Conservation (phyloP, 2,113 vertebrate species). For the Sapajus apella region DNA sequence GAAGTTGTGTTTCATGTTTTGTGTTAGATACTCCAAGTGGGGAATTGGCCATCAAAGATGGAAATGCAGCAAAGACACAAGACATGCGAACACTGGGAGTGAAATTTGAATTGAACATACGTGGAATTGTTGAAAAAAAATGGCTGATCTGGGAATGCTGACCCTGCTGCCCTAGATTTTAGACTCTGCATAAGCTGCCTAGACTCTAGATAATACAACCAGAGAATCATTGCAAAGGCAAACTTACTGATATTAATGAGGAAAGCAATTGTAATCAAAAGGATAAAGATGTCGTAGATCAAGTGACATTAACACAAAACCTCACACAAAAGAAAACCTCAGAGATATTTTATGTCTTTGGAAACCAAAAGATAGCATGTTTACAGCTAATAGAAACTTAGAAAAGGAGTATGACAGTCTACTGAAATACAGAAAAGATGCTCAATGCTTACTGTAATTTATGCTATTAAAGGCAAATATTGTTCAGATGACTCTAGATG, state of each 20-base stretch:
- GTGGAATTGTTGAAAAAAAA: background rate
- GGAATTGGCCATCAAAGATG: background rate
- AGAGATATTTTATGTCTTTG: background rate
- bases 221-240: background rate
- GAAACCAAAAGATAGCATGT: background rate
- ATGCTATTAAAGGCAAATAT: background rate
- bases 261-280: background rate
- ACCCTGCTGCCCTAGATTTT: background rate
- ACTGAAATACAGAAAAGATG: background rate
- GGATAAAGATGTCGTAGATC: background rate
- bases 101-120: background rate
- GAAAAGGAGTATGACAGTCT: background rate
- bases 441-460: background rate
- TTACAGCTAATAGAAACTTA: background rate
- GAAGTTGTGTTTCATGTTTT: background rate
- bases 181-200: background rate
- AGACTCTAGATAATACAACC: background rate
- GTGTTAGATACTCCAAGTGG: background rate
- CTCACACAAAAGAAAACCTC: background rate
- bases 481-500: background rate
- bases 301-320: background rate
- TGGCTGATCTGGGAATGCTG: background rate
- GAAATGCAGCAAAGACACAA: background rate
- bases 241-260: background rate
- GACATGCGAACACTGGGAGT: background rate